A percentile compares a stretch with the other conserved stretches of the same genome.
Conservation (phyloP, 2,888 invertebrate species). For the Iselma pallidipennis region DNA sequence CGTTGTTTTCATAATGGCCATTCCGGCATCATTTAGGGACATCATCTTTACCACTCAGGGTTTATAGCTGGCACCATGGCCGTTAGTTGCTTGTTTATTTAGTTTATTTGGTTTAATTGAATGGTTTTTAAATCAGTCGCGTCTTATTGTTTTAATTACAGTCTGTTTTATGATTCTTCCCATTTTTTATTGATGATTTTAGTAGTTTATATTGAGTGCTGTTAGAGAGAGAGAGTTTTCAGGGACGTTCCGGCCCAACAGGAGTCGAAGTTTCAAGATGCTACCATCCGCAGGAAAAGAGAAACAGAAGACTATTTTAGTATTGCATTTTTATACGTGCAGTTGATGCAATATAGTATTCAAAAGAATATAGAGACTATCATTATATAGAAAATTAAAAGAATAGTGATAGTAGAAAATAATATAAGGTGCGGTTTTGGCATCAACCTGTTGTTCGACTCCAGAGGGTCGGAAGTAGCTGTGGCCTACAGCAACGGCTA, state of each 20-base stretch:
- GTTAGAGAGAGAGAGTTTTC: slow-evolving; percentile 54
- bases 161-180: slow-evolving; percentile 20
- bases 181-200: slow-evolving; percentile 28
- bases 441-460: slow-evolving; percentile 55
- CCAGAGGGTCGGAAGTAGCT: slow-evolving; percentile 56
- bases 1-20: slow-evolving; percentile 18
- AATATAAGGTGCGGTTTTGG: slow-evolving; percentile 38
- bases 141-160: slow-evolving; percentile 16
- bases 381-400: slow-evolving; percentile 18
- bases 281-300: slow-evolving; percentile 45
- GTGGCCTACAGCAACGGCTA: slow-evolving; percentile 72
- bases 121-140: slow-evolving; percentile 16
- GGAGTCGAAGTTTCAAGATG: slow-evolving; percentile 54
- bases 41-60: slow-evolving; percentile 31
- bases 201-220: slow-evolving; percentile 46
- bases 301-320: slow-evolving; percentile 38
- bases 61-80: slow-evolving; percentile 23
- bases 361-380: slow-evolving; percentile 5
- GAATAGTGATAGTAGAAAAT: slow-evolving; percentile 12
- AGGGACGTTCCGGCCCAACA: slow-evolving; percentile 55
- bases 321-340: slow-evolving; percentile 36
- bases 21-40: slow-evolving; percentile 23
- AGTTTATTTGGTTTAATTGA: slow-evolving; percentile 12
- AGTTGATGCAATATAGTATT: neutral
- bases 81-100: slow-evolving; percentile 26